phyloP scores from a whole-genome alignment of 1,140 invertebrate species.

The Micrasema longulum region DNA sequence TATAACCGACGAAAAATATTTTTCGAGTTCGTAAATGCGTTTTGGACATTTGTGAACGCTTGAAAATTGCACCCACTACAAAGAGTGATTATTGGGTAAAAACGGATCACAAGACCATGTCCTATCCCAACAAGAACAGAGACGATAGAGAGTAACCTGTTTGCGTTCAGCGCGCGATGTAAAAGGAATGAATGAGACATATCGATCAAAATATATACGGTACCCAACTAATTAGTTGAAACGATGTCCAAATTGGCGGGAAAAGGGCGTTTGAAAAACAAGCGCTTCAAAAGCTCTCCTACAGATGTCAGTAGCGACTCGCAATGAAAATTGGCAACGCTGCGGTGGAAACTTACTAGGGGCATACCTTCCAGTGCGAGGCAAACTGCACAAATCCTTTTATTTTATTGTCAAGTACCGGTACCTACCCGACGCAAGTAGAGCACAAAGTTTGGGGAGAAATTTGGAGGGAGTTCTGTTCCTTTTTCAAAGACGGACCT shows the following conservation, averaged over 20 bases:
- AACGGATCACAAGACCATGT: conserved; percentile 20
- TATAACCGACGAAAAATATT: not conserved
- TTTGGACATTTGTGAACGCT: conserved; percentile 6
- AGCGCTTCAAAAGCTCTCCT: conserved; percentile 28
- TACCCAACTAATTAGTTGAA: not conserved
- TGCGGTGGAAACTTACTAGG: not conserved
- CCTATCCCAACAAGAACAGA: conserved; percentile 30
- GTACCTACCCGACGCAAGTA: conserved; percentile 24
- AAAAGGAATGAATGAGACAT: not conserved
- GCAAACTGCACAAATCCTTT: not conserved
- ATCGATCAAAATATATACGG: conserved; percentile 4
- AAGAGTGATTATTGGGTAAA: conserved; percentile 16
- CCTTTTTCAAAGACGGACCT: conserved; percentile 35
- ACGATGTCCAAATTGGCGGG: conserved; percentile 33
- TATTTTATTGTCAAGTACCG: not conserved
- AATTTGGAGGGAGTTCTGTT: conserved; percentile 34
- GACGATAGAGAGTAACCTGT: conserved; percentile 8
- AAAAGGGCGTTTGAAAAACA: conserved; percentile 34
- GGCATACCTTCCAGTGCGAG: not conserved
- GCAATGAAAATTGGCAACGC: conserved; percentile 40
- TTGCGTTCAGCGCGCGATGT: conserved; percentile 6
- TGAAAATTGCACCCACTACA: conserved; percentile 5
- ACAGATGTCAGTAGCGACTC: conserved; percentile 26
- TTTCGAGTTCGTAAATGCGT: not conserved
- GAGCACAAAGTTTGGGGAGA: conserved; percentile 1